Base-by-base conservation (phyloP, 2,888 invertebrate species). In the Tortrix viridana region DNA sequence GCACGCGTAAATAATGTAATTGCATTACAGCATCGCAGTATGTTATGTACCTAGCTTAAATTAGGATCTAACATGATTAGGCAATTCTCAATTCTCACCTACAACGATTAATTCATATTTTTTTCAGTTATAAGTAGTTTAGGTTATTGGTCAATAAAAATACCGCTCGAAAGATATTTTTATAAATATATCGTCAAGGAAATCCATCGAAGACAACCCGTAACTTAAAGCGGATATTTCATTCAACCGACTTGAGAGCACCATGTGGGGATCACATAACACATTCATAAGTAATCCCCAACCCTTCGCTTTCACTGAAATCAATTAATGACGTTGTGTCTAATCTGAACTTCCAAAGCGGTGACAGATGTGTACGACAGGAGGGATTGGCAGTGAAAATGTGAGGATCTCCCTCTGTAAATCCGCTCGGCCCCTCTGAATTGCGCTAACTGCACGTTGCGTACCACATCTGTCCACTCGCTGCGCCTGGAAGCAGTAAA, bases 401-500 rank as follows among this genome's bases (percentile, higher is more conserved):
- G 85, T 86, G 85, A 85, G 79, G 81, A 75, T 80, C 82, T 83
- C 88, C 86, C 90, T 86, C 84, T 72, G 77, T 68, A 73, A 80
- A 79, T 62, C 65, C 59, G 43, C 73, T 72, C 73, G 83, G 80
- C 86, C 89, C 89, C 84, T 83, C 82, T 76, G 77, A 80, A 88
- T 90, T 90, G 89, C 82, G 88, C 90, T 90, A 92, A 89, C 86
- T 85, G 80, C 75, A 83, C 77, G 75, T 80, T 80, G 74, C 73
- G 80, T 76, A 80, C 74, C 86, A 80, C 91, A 92, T 92, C 91
- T 92, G 91, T 91, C 89, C 91, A 89, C 87, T 89, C 84, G 87
- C 81, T 68, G 65, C 70, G 70, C 67, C 67, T 69, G 63, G 64
- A 56, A 52, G 52, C 62, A 56, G 68, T 22, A 41, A 72, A 73